Evolutionary conservation across 2,888 invertebrate genomes (phyloP), one percentile per base, ranked within the genome.

Genomic region (Maniola hyperantus): DNA sequence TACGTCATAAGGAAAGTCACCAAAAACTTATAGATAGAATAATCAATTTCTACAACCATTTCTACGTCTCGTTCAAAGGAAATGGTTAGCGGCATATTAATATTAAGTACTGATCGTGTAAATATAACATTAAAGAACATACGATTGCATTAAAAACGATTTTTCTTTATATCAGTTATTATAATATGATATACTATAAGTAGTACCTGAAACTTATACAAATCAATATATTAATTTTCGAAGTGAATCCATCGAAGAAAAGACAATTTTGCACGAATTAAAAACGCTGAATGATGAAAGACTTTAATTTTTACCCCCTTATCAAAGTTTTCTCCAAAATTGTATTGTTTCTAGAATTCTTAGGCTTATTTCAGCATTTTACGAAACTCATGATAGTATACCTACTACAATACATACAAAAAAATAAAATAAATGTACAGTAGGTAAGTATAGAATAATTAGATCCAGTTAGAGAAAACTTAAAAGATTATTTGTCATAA

Each of bases 81-180:
- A 89, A 89, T 88, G 88, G 88, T 83, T 83, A 83, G 83, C 85
- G 84, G 88, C 87, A 87, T 82, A 87, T 84, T 69, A 36, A 79
- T 82, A 79, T 82, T 81, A 82, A 68, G 58, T 77, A 79, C 81
- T 79, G 80, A 77, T 81, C 78, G 69, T 79, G 79, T 80, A 79
- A 77, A 79, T 79, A 78, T 75, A 70, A 67, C 63, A 62, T 64
- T 59, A 67, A 63, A 73, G 72, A 72, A 72, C 71, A 77, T 70
- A 69, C 64, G 61, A 72, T 64, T 70, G 76, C 72, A 76, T 69
- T 64, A 55, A 61, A 50, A 36, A 20, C 8, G 46, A 48, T 51
- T 51, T 51, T 67, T 70, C 66, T 68, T 64, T 57, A 67, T 67
- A 15, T 54, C n/a, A 10, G 7, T 7, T 8, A 34, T 53, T 11